These are phyloP conservation scores for Rhabdornis inornatus DNA, from an alignment of 2,113 vertebrate genomes.

Conservation along the genomic window DNA sequence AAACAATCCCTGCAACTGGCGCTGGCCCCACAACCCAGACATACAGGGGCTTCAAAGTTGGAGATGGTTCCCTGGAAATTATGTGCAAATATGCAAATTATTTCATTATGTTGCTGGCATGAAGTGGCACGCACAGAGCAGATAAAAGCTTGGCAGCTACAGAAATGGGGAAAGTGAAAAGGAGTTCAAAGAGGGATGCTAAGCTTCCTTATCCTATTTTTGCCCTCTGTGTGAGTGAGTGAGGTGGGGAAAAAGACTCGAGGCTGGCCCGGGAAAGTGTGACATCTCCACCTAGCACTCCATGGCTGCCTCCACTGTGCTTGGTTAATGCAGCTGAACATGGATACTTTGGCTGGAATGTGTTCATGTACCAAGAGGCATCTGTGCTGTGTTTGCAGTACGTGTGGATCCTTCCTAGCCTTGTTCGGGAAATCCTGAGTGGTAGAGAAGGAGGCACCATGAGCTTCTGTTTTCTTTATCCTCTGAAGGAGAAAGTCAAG, in stretches of 20 bases:
- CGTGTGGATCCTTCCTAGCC: not conserved
- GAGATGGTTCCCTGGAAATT: not conserved
- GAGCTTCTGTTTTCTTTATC: not conserved
- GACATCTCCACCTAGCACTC: not conserved
- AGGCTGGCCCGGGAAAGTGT: not conserved
- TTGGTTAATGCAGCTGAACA: not conserved
- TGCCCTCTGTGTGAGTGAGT: not conserved
- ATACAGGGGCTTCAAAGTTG: not conserved
- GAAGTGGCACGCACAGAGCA: not conserved
- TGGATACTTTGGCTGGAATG: not conserved
- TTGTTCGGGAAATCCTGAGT: not conserved
- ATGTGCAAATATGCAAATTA: conserved; percentile 20
- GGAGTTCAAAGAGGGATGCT: not conserved
- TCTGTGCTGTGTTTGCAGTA: not conserved
- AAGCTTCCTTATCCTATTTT: not conserved
- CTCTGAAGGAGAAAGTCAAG: not conserved
- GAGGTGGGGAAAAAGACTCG: not conserved
- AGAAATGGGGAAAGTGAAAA: not conserved
- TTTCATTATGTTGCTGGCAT: conserved; percentile 4
- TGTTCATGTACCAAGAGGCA: not conserved
- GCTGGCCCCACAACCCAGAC: accelerated
- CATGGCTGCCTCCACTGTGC: not conserved
- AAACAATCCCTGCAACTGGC: not conserved
- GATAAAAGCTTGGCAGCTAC: conserved; percentile 25
- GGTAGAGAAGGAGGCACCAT: not conserved